Percentiles rank a stretch among this genome's conserved stretches.
These are phyloP conservation scores for Bembecia ichneumoniformis DNA, from an alignment of 2,888 invertebrate genomes.

Conservation along the genomic window DNA sequence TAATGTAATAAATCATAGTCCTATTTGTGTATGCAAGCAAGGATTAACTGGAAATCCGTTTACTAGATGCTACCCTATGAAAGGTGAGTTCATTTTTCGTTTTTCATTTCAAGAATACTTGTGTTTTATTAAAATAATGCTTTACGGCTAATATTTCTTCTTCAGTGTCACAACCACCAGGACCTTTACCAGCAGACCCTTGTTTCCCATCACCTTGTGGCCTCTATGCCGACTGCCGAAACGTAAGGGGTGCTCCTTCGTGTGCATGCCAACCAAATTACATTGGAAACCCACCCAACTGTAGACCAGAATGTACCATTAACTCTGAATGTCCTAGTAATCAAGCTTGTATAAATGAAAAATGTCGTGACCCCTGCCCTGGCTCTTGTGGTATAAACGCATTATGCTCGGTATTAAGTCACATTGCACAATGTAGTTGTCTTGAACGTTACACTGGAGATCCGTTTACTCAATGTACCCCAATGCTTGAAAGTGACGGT, in stretches of 20 bases:
- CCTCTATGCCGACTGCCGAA: slow-evolving; percentile 74
- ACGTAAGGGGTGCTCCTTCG: slow-evolving; percentile 68
- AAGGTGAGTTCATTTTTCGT: slow-evolving; percentile 35
- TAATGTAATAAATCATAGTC: slow-evolving; percentile 77
- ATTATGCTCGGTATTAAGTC: slow-evolving; percentile 73
- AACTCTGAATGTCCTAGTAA: slow-evolving; percentile 79
- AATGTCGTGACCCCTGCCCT: slow-evolving; percentile 77
- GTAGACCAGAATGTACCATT: slow-evolving; percentile 78
- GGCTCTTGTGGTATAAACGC: slow-evolving; percentile 77
- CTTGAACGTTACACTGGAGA: slow-evolving; percentile 71
- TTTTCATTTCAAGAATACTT: background rate
- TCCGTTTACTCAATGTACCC: slow-evolving; percentile 67
- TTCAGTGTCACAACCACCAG: slow-evolving; percentile 42
- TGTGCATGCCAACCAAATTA: slow-evolving; percentile 74
- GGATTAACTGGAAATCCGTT: slow-evolving; percentile 84
- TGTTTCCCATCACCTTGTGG: slow-evolving; percentile 81
- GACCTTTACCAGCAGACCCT: slow-evolving; percentile 54
- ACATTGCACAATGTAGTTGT: slow-evolving; percentile 76
- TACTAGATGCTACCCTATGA: slow-evolving; percentile 77
- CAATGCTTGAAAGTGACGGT: slow-evolving; percentile 43
- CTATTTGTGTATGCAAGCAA: slow-evolving; percentile 82
- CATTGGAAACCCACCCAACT: slow-evolving; percentile 77
- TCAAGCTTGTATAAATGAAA: slow-evolving; percentile 76
- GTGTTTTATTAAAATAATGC: background rate
- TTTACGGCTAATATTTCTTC: background rate